Evolutionary conservation across 1,140 invertebrate species (phyloP).

Genomic region (Sarcophaga peregrina): DNA sequence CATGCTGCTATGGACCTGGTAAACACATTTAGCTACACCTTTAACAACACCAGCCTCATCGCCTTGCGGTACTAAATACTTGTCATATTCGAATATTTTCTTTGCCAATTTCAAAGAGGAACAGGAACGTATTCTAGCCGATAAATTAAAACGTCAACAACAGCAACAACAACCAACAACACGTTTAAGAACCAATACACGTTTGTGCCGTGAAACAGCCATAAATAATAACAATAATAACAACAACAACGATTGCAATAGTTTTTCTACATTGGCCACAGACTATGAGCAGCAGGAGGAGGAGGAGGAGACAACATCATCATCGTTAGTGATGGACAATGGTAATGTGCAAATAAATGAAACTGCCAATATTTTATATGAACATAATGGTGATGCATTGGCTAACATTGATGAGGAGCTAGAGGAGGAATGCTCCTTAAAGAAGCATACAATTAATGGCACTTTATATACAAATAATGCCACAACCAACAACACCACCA

Average conservation of each 20-base stretch:
- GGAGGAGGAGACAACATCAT: not conserved
- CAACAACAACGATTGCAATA: conserved; percentile 42
- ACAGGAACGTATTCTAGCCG: conserved; percentile 40
- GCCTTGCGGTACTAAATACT: conserved; percentile 63
- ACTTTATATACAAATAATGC: conserved; percentile 51
- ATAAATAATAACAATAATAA: conserved; percentile 56
- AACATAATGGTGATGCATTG: conserved; percentile 6
- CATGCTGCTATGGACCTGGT: conserved; percentile 46
- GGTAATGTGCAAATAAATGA: conserved; percentile 49
- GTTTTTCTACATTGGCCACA: not conserved
- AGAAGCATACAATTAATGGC: conserved; percentile 37
- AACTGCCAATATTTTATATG: conserved; percentile 45
- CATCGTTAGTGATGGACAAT: not conserved
- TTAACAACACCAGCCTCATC: conserved; percentile 63
- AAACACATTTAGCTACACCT: conserved; percentile 56
- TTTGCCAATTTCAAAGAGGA: conserved; percentile 64
- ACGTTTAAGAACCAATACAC: conserved; percentile 44
- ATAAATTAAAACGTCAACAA: conserved; percentile 53
- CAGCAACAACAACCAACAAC: conserved; percentile 43
- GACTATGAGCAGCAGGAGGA: too few species aligned
- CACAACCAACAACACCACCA: not conserved
- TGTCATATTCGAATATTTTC: conserved; percentile 64
- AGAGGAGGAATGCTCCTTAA: not conserved
- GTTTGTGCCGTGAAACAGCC: conserved; percentile 56
- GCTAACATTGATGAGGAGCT: conserved; percentile 19